phyloP scores from a whole-genome alignment of 2,113 vertebrate species.

The Serinus canaria region DNA sequence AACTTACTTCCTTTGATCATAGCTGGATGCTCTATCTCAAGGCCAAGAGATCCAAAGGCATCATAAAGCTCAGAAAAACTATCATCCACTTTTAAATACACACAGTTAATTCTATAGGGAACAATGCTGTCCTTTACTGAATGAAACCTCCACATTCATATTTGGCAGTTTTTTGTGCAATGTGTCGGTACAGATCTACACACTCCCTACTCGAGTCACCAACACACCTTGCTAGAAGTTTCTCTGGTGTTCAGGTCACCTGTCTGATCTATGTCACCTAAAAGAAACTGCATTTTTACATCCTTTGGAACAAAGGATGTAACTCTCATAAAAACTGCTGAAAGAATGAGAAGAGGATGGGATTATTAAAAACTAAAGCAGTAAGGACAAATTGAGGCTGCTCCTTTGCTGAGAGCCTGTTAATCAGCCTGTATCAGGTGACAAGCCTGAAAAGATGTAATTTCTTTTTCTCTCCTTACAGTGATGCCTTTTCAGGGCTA shows the following conservation, averaged over 20 bases:
- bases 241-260: background rate
- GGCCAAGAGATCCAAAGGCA: background rate
- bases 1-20: background rate
- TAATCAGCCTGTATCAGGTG: background rate
- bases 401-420: background rate
- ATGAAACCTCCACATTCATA: background rate
- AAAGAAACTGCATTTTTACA: background rate
- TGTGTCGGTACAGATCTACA: background rate
- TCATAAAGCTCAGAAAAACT: background rate
- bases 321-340: background rate
- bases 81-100: background rate
- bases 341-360: background rate
- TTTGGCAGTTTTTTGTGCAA: background rate
- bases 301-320: background rate
- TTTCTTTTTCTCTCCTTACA: background rate
- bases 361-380: background rate
- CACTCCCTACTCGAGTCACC: fast-evolving
- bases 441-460: background rate
- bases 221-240: background rate
- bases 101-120: background rate
- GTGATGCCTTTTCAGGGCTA: background rate
- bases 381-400: background rate
- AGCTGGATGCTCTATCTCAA: background rate
- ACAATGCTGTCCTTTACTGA: background rate
- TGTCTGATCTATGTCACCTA: background rate